These are phyloP conservation scores for Terebella lapidaria DNA, from an alignment of 2,888 invertebrate species.

Conservation along the genomic window DNA sequence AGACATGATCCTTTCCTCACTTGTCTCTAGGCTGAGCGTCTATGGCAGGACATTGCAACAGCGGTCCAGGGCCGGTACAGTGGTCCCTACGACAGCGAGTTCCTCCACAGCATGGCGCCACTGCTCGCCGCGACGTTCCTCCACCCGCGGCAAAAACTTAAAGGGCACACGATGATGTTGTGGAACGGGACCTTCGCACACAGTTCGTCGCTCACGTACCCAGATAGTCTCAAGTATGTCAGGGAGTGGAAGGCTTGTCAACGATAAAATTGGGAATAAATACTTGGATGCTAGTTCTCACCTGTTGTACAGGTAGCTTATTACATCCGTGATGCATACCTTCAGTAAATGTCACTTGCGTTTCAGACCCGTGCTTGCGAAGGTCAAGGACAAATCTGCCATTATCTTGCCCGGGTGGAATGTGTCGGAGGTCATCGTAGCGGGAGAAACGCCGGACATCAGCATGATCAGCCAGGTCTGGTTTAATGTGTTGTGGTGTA, in stretches of 20 bases:
- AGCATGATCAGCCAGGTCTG: slow-evolving; percentile 44
- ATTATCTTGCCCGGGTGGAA: slow-evolving; percentile 42
- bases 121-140: slow-evolving; percentile 37
- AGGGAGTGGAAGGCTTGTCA: no score
- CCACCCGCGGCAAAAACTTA: slow-evolving; percentile 36
- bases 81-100: slow-evolving; percentile 37
- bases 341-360: no score
- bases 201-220: slow-evolving; percentile 32
- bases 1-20: no score
- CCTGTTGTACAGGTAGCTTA: no score
- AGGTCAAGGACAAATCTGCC: slow-evolving; percentile 36
- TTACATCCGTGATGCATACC: no score
- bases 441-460: slow-evolving; percentile 43
- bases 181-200: slow-evolving; percentile 45
- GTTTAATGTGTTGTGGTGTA: no score
- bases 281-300: no score
- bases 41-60: slow-evolving; percentile 39
- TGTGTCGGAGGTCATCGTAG: slow-evolving; percentile 23
- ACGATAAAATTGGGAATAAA: no score
- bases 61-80: slow-evolving; percentile 36
- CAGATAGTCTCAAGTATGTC: slow-evolving; percentile 40
- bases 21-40: slow-evolving; percentile 31
- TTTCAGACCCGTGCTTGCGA: slow-evolving; percentile 34
- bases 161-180: slow-evolving; percentile 34
- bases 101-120: slow-evolving; percentile 35